A percentile compares a stretch with the other conserved stretches of the same genome.
Evolutionary conservation across 2,113 vertebrate genomes (phyloP).

Genomic region (Eira barbara): DNA sequence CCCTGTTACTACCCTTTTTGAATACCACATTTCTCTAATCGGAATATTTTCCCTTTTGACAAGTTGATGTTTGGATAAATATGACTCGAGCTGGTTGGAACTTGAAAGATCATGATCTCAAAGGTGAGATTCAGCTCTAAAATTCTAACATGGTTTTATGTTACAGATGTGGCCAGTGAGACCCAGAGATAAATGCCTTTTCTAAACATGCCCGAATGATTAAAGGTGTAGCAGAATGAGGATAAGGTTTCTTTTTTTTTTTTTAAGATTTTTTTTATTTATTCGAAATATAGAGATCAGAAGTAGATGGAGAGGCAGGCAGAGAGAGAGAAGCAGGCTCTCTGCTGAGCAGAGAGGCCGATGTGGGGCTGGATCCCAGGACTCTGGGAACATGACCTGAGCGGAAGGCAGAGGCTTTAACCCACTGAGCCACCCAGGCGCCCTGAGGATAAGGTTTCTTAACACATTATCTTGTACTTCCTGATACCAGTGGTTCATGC

Average conservation of each 20-base stretch:
- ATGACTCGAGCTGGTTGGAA: neutral
- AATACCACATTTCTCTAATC: neutral
- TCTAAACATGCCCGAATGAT: neutral
- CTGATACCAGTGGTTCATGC: neutral
- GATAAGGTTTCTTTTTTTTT: neutral
- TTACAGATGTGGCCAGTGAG: neutral
- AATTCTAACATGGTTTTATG: neutral
- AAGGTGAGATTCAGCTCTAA: neutral
- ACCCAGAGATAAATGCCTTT: neutral
- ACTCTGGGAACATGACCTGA: no score
- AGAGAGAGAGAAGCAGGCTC: no score
- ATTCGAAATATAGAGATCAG: no score
- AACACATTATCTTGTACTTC: neutral
- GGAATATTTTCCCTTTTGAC: neutral
- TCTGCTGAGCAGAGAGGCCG: no score
- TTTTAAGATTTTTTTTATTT: no score
- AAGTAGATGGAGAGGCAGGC: no score
- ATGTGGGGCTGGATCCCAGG: no score
- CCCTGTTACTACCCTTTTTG: neutral
- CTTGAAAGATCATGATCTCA: neutral
- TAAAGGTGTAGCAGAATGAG: neutral
- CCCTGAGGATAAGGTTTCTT: neutral
- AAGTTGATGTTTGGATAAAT: neutral
- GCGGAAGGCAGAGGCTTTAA: no score
- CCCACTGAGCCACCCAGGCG: no score